These are phyloP conservation scores for Drosophila infuscata DNA, from an alignment of 2,888 invertebrate genomes.

Conservation along the genomic window DNA sequence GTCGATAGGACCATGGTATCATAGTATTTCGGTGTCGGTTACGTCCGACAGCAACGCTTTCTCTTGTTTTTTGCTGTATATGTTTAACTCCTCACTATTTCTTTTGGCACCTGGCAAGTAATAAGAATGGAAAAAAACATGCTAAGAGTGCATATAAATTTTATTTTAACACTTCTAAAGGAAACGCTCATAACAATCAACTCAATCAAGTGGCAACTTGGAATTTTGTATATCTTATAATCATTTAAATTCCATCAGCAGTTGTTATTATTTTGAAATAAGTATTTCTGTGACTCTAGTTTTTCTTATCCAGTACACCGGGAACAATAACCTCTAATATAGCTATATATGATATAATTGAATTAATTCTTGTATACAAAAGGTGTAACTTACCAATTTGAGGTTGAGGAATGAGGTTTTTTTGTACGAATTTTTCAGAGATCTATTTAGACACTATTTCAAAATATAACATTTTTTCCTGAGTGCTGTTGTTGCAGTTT, in stretches of 20 bases:
- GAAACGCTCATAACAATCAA: background rate
- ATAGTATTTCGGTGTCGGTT: too few species aligned
- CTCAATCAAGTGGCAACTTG: background rate
- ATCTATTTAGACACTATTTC: too few species aligned
- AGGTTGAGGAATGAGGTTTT: too few species aligned
- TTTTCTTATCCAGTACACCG: too few species aligned
- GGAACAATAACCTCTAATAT: too few species aligned
- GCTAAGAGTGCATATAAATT: conserved; percentile 15
- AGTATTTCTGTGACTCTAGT: background rate
- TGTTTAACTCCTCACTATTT: conserved; percentile 34
- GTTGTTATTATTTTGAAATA: background rate
- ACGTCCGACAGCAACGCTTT: too few species aligned
- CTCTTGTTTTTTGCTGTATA: conserved; percentile 4
- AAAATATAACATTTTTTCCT: background rate
- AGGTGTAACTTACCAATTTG: background rate
- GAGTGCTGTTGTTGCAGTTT: background rate
- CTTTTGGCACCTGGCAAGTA: conserved; percentile 56
- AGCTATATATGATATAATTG: background rate
- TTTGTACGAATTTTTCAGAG: too few species aligned
- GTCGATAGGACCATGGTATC: too few species aligned
- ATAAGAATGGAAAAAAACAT: conserved; percentile 25
- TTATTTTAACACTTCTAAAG: conserved; percentile 30
- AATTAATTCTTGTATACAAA: background rate
- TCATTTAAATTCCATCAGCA: background rate
- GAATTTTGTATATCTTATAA: background rate